Conservation (phyloP, 2,113 vertebrate species). For the Acinonyx jubatus region DNA sequence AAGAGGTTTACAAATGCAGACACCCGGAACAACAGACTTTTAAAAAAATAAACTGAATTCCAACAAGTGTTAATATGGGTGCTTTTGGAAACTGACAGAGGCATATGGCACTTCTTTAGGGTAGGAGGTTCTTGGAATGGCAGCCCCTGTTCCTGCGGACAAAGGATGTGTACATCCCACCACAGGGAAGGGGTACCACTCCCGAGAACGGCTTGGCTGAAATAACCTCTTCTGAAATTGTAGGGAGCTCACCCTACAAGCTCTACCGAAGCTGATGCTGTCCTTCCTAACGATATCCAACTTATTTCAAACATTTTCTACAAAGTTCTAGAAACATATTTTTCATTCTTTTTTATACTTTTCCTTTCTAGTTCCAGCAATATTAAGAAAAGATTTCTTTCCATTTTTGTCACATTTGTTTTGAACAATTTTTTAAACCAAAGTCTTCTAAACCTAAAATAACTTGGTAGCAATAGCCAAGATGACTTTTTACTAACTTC, state of each 20-base stretch:
- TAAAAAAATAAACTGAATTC: conserved; percentile 9
- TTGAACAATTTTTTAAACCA: conserved; percentile 50
- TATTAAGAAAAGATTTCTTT: conserved; percentile 53
- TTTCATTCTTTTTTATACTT: conserved; percentile 68
- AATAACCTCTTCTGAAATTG: conserved; percentile 34
- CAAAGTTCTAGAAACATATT: conserved; percentile 71
- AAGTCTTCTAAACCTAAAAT: conserved; percentile 59
- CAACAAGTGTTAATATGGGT: conserved; percentile 28
- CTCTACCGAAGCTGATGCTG: conserved; percentile 53
- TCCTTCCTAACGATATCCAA: conserved; percentile 57
- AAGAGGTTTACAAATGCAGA: conserved; percentile 78
- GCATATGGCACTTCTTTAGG: conserved; percentile 67
- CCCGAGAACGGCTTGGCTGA: conserved; percentile 16
- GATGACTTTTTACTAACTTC: conserved; percentile 41
- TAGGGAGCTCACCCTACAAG: not conserved
- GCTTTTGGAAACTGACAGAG: conserved; percentile 75
- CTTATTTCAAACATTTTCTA: conserved; percentile 42
- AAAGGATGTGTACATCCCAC: conserved; percentile 3
- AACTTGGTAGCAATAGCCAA: conserved; percentile 23
- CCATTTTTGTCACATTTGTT: conserved; percentile 55
- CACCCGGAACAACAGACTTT: conserved; percentile 48
- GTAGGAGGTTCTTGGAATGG: conserved; percentile 69
- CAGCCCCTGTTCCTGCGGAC: conserved; percentile 62
- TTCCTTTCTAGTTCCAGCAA: conserved; percentile 40
- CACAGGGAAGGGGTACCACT: not conserved